Conservation (phyloP, 2,113 vertebrate species). For the Gobiocypris rarus region DNA sequence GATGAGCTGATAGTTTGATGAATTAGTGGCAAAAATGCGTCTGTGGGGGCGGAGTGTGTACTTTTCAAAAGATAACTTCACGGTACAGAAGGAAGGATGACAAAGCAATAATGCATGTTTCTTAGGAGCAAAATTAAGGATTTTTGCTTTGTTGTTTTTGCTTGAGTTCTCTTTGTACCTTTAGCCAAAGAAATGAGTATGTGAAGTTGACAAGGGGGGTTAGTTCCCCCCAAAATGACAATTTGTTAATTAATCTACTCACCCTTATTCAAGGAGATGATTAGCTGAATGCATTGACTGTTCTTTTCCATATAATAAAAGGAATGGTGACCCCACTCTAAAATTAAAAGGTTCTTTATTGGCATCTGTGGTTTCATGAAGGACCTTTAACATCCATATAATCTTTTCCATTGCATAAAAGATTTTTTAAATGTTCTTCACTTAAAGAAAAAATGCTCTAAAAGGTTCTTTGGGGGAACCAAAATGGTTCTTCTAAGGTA, state of each 20-base stretch:
- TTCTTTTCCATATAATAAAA: not conserved
- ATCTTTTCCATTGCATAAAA: not conserved
- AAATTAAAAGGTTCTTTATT: not conserved
- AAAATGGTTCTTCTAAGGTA: not conserved
- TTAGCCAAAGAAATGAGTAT: not conserved
- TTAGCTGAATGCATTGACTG: not conserved
- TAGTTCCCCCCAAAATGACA: not conserved
- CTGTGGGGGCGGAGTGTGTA: conserved; percentile 10
- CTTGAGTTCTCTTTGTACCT: not conserved
- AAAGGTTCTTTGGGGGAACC: too few species aligned
- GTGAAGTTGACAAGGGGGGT: not conserved
- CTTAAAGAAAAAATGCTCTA: not conserved
- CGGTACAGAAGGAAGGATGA: not conserved
- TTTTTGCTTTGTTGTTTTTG: not conserved
- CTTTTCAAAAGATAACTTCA: conserved; percentile 22
- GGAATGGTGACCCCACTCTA: not conserved
- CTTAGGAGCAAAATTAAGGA: not conserved
- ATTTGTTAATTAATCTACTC: not conserved
- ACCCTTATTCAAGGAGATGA: not conserved
- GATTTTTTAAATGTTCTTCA: not conserved
- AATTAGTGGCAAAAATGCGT: conserved; percentile 40
- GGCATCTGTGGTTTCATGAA: not conserved
- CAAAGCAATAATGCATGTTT: conserved; percentile 1
- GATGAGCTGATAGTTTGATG: too few species aligned
- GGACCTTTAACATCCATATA: not conserved